Percentiles rank a stretch among this genome's conserved stretches.
These are phyloP conservation scores for Caenorhabditis panamensis DNA, from an alignment of 2,888 invertebrate genomes.

Conservation along the genomic window DNA sequence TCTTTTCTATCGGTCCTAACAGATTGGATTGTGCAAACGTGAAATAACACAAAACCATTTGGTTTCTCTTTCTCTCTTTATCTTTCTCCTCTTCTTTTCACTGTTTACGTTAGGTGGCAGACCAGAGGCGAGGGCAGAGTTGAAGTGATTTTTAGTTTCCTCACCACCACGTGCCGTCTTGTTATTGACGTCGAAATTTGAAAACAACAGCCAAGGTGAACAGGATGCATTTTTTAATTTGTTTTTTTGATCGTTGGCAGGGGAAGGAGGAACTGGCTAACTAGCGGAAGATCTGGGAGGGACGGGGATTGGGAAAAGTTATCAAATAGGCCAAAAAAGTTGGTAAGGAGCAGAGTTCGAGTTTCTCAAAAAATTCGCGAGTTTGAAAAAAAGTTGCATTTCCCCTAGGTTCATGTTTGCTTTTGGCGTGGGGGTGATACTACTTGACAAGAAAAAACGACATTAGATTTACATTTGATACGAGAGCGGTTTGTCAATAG, in stretches of 20 bases:
- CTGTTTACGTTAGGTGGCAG: slow-evolving; percentile 40
- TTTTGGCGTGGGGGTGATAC: slow-evolving; percentile 22
- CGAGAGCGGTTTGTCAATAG: slow-evolving; percentile 18
- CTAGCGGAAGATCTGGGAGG: not conserved
- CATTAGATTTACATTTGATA: slow-evolving; percentile 11
- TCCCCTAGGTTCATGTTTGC: not conserved
- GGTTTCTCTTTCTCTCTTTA: slow-evolving; percentile 3
- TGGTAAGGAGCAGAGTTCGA: no score
- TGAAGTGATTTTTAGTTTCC: slow-evolving; percentile 51
- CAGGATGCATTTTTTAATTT: slow-evolving; percentile 43
- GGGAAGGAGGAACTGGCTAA: not conserved
- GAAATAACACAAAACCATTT: no score
- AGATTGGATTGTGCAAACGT: no score
- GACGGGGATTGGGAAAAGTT: not conserved
- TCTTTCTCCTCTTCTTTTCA: slow-evolving; percentile 7
- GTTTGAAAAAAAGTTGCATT: not conserved
- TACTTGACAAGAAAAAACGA: slow-evolving; percentile 25
- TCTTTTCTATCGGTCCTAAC: no score
- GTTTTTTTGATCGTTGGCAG: slow-evolving; percentile 5
- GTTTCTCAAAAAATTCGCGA: not conserved
- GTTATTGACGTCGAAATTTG: slow-evolving; percentile 28
- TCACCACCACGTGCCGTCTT: slow-evolving; percentile 41
- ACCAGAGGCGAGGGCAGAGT: slow-evolving; percentile 14
- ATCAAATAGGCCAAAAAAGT: no score
- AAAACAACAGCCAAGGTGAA: slow-evolving; percentile 43